Evolutionary conservation across 2,888 invertebrate genomes (phyloP).

Genomic region (Schrankia costaestrigalis): DNA sequence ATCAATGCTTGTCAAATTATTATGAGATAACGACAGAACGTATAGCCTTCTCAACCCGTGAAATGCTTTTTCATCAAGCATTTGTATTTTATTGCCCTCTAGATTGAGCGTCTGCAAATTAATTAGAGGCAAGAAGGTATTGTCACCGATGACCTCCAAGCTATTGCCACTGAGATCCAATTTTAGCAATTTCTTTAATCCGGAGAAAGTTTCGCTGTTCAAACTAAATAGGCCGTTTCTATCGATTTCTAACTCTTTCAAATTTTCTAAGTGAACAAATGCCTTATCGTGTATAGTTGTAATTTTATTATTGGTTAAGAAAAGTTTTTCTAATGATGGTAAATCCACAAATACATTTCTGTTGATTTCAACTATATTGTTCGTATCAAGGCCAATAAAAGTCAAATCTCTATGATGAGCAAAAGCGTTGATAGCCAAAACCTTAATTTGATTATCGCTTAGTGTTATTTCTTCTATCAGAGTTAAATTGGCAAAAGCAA

Average conservation of each 20-base stretch:
- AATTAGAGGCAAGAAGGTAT: conserved; percentile 81
- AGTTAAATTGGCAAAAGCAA: conserved; percentile 86
- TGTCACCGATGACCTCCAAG: conserved; percentile 88
- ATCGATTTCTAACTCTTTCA: conserved; percentile 89
- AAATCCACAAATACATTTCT: conserved; percentile 86
- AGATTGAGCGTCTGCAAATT: conserved; percentile 57
- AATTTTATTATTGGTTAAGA: conserved; percentile 91
- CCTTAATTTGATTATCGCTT: conserved; percentile 84
- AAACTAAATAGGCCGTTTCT: conserved; percentile 86
- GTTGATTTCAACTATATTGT: conserved; percentile 86
- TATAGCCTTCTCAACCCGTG: conserved; percentile 53
- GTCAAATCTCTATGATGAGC: conserved; percentile 84
- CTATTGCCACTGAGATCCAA: conserved; percentile 86
- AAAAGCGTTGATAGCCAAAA: conserved; percentile 83
- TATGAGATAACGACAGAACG: conserved; percentile 56
- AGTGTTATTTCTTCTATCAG: conserved; percentile 83
- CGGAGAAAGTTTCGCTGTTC: conserved; percentile 88
- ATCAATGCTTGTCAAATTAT: conserved; percentile 53
- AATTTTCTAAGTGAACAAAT: conserved; percentile 84
- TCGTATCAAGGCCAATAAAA: conserved; percentile 85
- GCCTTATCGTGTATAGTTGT: conserved; percentile 92
- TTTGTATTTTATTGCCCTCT: conserved; percentile 67
- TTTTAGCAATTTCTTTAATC: conserved; percentile 84
- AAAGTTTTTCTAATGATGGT: conserved; percentile 85
- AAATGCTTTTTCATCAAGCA: conserved; percentile 70